A percentile compares a stretch with the other conserved stretches of the same genome.
Evolutionary conservation across 1,140 invertebrate genomes (phyloP).

Genomic region (Heliothis subflexa): DNA sequence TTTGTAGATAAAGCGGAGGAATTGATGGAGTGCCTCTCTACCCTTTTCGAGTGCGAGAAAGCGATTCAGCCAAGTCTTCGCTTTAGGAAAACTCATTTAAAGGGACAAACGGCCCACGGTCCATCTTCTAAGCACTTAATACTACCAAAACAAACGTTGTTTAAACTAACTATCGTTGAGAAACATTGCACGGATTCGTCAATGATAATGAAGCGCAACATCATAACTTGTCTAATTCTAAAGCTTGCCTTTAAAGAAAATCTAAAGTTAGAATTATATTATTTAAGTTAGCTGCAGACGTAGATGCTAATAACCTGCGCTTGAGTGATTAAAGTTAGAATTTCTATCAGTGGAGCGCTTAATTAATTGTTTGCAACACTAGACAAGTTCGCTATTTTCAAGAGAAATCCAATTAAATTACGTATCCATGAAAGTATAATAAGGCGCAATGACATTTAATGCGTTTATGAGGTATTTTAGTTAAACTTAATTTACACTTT

Average conservation of each 20-base stretch:
- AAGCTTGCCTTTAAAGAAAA: neutral
- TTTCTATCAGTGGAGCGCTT: slow-evolving; percentile 13
- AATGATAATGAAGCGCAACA: neutral
- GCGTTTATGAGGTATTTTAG: slow-evolving; percentile 15
- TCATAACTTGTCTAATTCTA: neutral
- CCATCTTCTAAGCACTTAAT: slow-evolving; percentile 32
- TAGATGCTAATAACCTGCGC: slow-evolving; percentile 26
- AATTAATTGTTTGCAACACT: slow-evolving; percentile 23
- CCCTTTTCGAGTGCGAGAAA: slow-evolving; percentile 44
- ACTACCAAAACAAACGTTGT: slow-evolving; percentile 10
- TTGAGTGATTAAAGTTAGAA: slow-evolving; percentile 24
- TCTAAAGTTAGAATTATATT: neutral
- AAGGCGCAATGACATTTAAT: neutral
- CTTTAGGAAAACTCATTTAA: slow-evolving; percentile 33
- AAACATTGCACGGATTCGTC: neutral
- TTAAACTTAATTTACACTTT: slow-evolving; percentile 8
- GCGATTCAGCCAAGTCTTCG: slow-evolving; percentile 26
- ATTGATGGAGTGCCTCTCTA: slow-evolving; percentile 26
- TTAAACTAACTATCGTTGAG: neutral
- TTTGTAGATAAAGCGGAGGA: slow-evolving; percentile 22
- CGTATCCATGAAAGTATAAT: neutral
- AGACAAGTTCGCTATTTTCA: slow-evolving; percentile 25
- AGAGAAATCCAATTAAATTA: neutral
- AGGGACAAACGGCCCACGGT: slow-evolving; percentile 19
- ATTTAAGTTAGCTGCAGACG: neutral